Evolutionary conservation across 2,888 invertebrate species (phyloP).

Genomic region (Hylaea fasciaria): DNA sequence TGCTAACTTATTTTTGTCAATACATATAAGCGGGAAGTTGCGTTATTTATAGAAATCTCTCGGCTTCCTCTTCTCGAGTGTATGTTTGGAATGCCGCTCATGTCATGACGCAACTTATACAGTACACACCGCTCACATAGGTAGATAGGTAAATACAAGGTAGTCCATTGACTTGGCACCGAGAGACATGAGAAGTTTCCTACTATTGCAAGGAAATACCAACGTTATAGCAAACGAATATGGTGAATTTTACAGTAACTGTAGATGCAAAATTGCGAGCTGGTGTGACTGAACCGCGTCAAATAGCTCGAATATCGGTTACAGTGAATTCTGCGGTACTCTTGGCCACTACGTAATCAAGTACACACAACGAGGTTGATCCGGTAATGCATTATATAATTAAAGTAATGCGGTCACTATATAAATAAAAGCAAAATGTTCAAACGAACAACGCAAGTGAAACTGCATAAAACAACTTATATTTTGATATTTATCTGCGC

Average conservation of each 20-base stretch:
- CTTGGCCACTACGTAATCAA: constrained; percentile 21
- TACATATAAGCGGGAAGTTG: background rate
- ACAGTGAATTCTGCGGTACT: constrained; percentile 19
- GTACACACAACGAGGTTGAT: constrained; percentile 3
- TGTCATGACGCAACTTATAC: constrained; percentile 1
- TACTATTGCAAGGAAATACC: background rate
- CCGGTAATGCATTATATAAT: too few relatives aligned
- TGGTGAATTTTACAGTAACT: constrained; percentile 1
- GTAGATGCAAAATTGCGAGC: too few relatives aligned
- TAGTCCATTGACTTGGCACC: constrained; percentile 23
- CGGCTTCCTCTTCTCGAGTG: constrained; percentile 5
- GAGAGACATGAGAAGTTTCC: constrained; percentile 1
- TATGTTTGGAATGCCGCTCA: constrained; percentile 8
- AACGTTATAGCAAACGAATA: background rate
- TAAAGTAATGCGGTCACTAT: too few relatives aligned
- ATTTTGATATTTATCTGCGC: too few relatives aligned
- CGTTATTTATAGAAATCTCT: constrained; percentile 5
- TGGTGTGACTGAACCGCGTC: too few relatives aligned
- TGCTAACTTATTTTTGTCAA: background rate
- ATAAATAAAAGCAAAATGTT: too few relatives aligned
- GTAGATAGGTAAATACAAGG: background rate
- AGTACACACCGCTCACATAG: background rate
- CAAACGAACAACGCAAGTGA: too few relatives aligned
- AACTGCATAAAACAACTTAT: too few relatives aligned
- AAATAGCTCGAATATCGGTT: constrained; percentile 2